Evolutionary conservation across 35 echinoderm and acorn worm species (phyloP), one percentile per base, ranked within the genome.

Genomic region (Heliocidaris tuberculata): DNA sequence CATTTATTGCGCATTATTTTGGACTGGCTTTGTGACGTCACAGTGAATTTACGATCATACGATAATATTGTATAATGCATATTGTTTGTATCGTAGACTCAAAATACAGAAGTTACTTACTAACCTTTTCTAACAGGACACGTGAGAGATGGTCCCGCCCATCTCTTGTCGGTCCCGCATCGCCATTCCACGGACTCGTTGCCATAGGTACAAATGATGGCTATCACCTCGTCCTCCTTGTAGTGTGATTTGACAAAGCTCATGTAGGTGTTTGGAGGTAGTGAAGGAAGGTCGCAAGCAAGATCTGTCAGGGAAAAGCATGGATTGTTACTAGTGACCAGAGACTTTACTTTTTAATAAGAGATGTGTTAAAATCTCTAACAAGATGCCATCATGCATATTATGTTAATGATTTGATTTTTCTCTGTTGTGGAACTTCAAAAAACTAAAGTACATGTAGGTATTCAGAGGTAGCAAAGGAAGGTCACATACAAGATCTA

Each of bases 211-310:
- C 91, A 93, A n/a, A 93, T 93, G 21, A 93, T 16, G 29, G 49
- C 91, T 49, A 93, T 59, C 12, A 59, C 50, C 91, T 93, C 91
- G 7, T 59, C 91, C 30, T 93, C 48, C 11, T 19, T 31, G 91
- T 50, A 93, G 13, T 49, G 29, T 24, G 47, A 49, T n/a, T 93
- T 93, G 91, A 93, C 30, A 12, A 93, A 19, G 27, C 2, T 93
- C 50, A 93, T 93, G 91, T 93, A 93, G 17, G 91, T 93, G 50
- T 93, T 49, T n/a, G 31, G 91, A 13, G 91, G 91, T 16, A 93
- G 17, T 48, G 50, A 30, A 7, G 91, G 91, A 48, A 93, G 27
- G 21, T 31, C 91, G 16, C 91, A 93, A 19, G 2, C 30, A 24
- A 93, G 91, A 50, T 93, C 91, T 93, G 17, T 42, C 4, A 48